Percentiles rank a stretch among this genome's conserved stretches.
Evolutionary conservation across 2,888 invertebrate species (phyloP).

Genomic region (Laothoe populi): DNA sequence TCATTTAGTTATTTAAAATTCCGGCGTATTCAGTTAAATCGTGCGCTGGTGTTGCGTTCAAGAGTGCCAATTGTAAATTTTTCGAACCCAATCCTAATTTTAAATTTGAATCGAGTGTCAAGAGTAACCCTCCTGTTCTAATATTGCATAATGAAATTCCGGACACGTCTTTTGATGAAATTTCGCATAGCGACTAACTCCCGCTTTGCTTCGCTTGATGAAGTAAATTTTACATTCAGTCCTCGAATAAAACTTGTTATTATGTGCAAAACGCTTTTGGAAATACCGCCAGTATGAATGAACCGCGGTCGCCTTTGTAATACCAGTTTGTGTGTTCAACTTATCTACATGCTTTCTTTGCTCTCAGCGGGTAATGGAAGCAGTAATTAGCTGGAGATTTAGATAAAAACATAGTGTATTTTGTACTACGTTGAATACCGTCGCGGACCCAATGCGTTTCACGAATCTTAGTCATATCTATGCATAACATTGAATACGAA

Average conservation of each 20-base stretch:
- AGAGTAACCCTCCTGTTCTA: too few species aligned
- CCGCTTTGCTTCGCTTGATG: slow-evolving; percentile 36
- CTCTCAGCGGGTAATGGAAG: slow-evolving; percentile 10
- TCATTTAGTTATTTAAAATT: too few species aligned
- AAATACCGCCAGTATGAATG: slow-evolving; percentile 52
- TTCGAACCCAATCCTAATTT: too few species aligned
- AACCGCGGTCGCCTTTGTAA: slow-evolving; percentile 35
- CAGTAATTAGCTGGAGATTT: slow-evolving; percentile 11
- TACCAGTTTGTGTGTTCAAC: slow-evolving; percentile 39
- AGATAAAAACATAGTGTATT: slow-evolving; percentile 11
- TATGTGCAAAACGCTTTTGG: slow-evolving; percentile 45
- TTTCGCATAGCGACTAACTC: slow-evolving; percentile 42
- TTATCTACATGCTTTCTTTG: slow-evolving; percentile 35
- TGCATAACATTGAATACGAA: background rate
- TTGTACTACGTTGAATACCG: slow-evolving; percentile 4
- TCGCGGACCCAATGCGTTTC: background rate
- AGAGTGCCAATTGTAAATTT: too few species aligned
- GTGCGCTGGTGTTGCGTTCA: too few species aligned
- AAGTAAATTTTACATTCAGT: slow-evolving; percentile 57
- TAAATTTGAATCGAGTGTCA: too few species aligned
- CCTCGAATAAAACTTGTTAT: slow-evolving; percentile 46
- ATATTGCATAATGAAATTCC: slow-evolving; percentile 47
- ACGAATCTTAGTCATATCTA: background rate
- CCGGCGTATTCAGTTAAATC: too few species aligned
- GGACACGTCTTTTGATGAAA: slow-evolving; percentile 49